These are phyloP conservation scores for Beaufortia kweichowensis DNA, from an alignment of 2,113 vertebrate genomes.

Conservation along the genomic window DNA sequence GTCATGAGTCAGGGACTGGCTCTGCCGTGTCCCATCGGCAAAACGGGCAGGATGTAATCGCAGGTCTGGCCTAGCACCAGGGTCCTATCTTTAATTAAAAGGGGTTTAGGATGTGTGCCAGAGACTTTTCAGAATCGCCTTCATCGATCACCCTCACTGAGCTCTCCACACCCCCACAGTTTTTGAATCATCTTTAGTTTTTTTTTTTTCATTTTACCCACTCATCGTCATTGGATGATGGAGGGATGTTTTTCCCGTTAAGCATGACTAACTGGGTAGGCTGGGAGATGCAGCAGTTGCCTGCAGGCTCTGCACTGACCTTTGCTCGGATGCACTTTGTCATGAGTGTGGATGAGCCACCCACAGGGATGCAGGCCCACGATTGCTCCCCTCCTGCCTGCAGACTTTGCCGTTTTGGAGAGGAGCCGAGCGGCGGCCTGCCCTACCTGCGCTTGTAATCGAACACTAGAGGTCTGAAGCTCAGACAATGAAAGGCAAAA, in stretches of 20 bases:
- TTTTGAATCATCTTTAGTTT: slow-evolving; percentile 14
- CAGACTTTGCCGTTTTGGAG: slow-evolving; percentile 9
- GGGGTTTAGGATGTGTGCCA: slow-evolving; percentile 51
- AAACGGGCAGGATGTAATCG: background rate
- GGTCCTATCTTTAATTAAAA: slow-evolving; percentile 53
- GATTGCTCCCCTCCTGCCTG: slow-evolving; percentile 34
- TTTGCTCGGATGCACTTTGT: slow-evolving; percentile 53
- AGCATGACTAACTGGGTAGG: slow-evolving; percentile 53
- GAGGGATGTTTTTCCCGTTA: slow-evolving; percentile 31
- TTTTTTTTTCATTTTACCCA: slow-evolving; percentile 16
- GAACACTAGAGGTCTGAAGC: slow-evolving; percentile 18
- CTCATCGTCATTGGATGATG: slow-evolving; percentile 36
- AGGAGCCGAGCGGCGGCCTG: background rate
- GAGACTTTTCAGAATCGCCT: slow-evolving; percentile 39
- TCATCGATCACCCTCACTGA: slow-evolving; percentile 16
- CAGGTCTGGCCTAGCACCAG: slow-evolving; percentile 17
- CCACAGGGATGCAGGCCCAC: slow-evolving; percentile 51
- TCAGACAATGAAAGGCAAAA: background rate
- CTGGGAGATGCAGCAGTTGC: slow-evolving; percentile 53
- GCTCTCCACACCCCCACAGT: slow-evolving; percentile 27
- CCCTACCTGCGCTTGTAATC: background rate
- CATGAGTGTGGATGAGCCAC: slow-evolving; percentile 53
- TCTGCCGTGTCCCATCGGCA: background rate
- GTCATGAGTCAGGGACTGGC: slow-evolving; percentile 19
- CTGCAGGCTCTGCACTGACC: slow-evolving; percentile 47